These are phyloP conservation scores for Cinara cedri DNA, from an alignment of 2,888 invertebrate genomes.

Conservation along the genomic window DNA sequence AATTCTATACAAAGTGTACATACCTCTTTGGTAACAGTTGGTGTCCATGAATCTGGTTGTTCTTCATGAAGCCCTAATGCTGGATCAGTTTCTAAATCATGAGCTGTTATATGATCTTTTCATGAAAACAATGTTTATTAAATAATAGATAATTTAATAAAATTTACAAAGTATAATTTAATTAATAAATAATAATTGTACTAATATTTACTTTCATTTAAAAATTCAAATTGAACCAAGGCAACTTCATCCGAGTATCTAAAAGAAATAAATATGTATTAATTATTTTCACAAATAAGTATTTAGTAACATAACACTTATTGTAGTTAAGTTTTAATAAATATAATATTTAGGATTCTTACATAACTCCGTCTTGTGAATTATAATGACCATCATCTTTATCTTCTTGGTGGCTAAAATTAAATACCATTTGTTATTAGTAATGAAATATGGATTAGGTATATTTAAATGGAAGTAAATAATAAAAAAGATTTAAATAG, in stretches of 20 bases:
- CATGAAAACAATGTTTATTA: conserved; percentile 46
- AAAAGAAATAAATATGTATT: conserved; percentile 55
- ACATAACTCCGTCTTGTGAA: conserved; percentile 46
- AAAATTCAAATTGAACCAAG: conserved; percentile 72
- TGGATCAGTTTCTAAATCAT: conserved; percentile 83
- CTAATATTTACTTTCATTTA: conserved; percentile 68
- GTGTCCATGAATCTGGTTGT: conserved; percentile 94
- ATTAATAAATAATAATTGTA: background rate
- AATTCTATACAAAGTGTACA: background rate
- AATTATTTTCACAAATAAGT: background rate
- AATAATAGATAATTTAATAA: background rate
- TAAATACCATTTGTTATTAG: conserved; percentile 33
- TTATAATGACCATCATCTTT: conserved; percentile 46
- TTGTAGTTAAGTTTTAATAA: background rate
- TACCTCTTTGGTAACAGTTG: conserved; percentile 83
- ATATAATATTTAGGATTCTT: background rate
- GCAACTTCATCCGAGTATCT: conserved; percentile 77
- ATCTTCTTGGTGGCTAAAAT: conserved; percentile 54
- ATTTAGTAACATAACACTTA: no score
- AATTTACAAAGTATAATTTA: conserved; percentile 11
- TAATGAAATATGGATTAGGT: background rate
- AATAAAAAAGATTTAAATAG: background rate
- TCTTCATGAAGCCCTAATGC: conserved; percentile 78
- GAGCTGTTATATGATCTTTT: conserved; percentile 71
- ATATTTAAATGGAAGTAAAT: background rate